Base-by-base conservation (phyloP, 92 coral and sea anemone species). In the Phymanthus crucifer region DNA sequence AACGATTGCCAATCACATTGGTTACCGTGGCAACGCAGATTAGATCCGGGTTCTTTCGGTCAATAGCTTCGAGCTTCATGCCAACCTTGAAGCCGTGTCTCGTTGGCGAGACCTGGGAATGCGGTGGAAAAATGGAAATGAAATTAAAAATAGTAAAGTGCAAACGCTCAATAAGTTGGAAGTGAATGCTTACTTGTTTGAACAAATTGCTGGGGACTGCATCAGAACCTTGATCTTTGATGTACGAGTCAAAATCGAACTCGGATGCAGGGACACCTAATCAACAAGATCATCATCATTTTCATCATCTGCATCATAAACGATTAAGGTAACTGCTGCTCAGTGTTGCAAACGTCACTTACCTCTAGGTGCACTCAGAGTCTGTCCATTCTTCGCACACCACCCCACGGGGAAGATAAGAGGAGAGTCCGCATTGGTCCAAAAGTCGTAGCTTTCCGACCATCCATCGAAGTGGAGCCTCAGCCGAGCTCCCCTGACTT, bases 11-110 rank as follows among this genome's bases (percentile, higher is more conserved):
- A 89, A 96, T 94, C 83, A 96, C 99, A 67, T 96, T 96, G 31
- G 99, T 96, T 29, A 96, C 99, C 71, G 99, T 93, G 40, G 98
- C 97, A 71, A 96, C 99, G 68, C 99, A 96, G 80, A 96, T 96
- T 21, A 96, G 88, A 84, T 96, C 99, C 40, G 99, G 99, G 83
- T 96, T 96, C 87, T 93, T 96, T 65, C 97, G 93, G 78, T 96
- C 99, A 27, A 93, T 91, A 2, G 99, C 99, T 73, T 96, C 99
- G 1, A 96, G 80, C 70, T 96, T 96, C 99, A 96, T 96, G 72
- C 96, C 95, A 40, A 74, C 73, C 57, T 93, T 88, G 46, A 93
- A 96, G 38, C 98, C 99, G 70, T 96, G 99, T 50, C 79, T 85
- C 10, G 92, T 93, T 7, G 86, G 87, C 24, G 89, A 79, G 26